A percentile compares a stretch with the other conserved stretches of the same genome.
These are phyloP conservation scores for Enteromius treurensis DNA, from an alignment of 2,797 vertebrate genomes.

Conservation along the genomic window DNA sequence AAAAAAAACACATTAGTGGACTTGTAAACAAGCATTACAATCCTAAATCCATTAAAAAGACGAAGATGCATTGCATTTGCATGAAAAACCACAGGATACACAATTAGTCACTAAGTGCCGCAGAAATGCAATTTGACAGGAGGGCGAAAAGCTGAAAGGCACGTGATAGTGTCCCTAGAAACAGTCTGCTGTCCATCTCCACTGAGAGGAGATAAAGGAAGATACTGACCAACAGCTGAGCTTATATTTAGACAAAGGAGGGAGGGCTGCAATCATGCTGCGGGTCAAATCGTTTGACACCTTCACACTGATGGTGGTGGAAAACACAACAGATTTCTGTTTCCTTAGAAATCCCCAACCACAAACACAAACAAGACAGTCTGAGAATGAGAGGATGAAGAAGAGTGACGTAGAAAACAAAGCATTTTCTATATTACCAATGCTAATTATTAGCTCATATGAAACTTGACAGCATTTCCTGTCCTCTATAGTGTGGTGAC, in stretches of 20 bases:
- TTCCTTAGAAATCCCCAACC: background rate
- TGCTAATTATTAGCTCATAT: background rate
- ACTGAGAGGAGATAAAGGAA: slow-evolving; percentile 25
- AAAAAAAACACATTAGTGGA: slow-evolving; percentile 5
- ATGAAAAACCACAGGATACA: background rate
- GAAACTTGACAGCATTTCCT: background rate
- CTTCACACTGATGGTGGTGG: slow-evolving; percentile 1
- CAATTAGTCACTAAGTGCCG: slow-evolving; percentile 40
- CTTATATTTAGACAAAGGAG: slow-evolving; percentile 49
- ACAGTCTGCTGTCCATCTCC: slow-evolving; percentile 10
- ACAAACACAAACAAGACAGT: slow-evolving; percentile 15
- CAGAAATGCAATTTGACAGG: slow-evolving; percentile 4
- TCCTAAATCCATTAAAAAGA: slow-evolving; percentile 14
- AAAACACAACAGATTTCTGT: background rate
- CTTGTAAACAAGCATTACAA: slow-evolving; percentile 7
- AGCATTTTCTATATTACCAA: background rate
- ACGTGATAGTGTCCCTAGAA: slow-evolving; percentile 9
- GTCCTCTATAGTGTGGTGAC: background rate
- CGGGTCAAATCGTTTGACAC: slow-evolving; percentile 35
- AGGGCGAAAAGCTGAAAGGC: slow-evolving; percentile 23
- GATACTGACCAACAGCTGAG: slow-evolving; percentile 23
- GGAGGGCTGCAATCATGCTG: slow-evolving; percentile 22
- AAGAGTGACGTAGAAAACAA: background rate
- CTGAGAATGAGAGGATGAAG: background rate
- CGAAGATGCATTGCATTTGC: background rate